Evolutionary conservation across 2,797 vertebrate genomes (phyloP).

Genomic region (Chrysocyon brachyurus): DNA sequence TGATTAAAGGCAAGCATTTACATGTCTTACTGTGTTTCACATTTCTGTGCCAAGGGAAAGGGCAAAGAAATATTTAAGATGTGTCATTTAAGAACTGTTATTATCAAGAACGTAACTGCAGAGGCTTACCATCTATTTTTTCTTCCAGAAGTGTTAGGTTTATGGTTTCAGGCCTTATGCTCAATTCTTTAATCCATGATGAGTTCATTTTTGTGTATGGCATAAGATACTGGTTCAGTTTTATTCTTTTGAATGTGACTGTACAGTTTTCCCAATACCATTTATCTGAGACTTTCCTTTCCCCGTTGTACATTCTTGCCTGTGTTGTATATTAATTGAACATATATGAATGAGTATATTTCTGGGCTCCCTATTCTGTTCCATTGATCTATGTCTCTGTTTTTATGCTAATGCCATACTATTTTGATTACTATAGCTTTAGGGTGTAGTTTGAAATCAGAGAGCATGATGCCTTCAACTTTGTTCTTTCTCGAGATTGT

Average conservation of each 20-base stretch:
- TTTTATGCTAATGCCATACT: not conserved
- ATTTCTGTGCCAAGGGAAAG: conserved; percentile 2
- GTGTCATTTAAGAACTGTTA: conserved; percentile 17
- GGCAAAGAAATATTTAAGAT: conserved; percentile 32
- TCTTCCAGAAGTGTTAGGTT: not conserved
- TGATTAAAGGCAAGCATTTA: conserved; percentile 51
- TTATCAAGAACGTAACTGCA: conserved; percentile 2
- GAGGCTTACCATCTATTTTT: not conserved
- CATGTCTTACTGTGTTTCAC: conserved; percentile 23
- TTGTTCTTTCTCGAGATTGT: not conserved
- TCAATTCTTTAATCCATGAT: not conserved
- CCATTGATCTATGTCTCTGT: not conserved
- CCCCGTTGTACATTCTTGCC: not conserved
- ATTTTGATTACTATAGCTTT: not conserved
- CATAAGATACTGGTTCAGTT: not conserved
- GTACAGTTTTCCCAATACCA: not conserved
- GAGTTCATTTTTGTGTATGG: not conserved
- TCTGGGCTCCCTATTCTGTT: not conserved
- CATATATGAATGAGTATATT: not conserved
- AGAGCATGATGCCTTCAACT: not conserved
- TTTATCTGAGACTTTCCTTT: not conserved
- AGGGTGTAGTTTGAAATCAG: not conserved
- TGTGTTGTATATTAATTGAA: not conserved
- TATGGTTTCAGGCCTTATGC: not conserved
- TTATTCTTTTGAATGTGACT: not conserved